phyloP scores from a whole-genome alignment of 1,140 invertebrate species.

The Hycleus phaleratus region DNA sequence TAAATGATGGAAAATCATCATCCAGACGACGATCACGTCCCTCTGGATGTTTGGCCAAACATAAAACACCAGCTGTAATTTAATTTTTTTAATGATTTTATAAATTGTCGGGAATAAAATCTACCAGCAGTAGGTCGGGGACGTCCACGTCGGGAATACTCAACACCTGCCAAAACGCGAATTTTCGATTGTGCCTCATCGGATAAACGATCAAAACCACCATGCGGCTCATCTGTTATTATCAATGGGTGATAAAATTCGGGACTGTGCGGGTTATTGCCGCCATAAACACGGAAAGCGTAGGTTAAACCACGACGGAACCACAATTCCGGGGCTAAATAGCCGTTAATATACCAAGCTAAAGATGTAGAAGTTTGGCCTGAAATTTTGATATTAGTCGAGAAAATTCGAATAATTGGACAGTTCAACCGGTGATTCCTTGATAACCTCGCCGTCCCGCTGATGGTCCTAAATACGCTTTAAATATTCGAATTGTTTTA shows the following conservation, averaged over 20 bases:
- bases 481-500: slow-evolving; percentile 66
- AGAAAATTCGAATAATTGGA: neutral
- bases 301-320: slow-evolving; percentile 79
- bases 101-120: neutral
- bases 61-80: slow-evolving; percentile 65
- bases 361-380: slow-evolving; percentile 51
- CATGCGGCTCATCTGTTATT: slow-evolving; percentile 78
- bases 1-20: slow-evolving; percentile 69
- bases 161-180: slow-evolving; percentile 77
- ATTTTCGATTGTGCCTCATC: slow-evolving; percentile 64
- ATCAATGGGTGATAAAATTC: slow-evolving; percentile 88
- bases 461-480: slow-evolving; percentile 70
- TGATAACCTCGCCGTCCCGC: slow-evolving; percentile 69
- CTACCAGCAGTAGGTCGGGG: slow-evolving; percentile 65
- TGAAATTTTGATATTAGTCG: slow-evolving; percentile 20
- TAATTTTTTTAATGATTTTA: neutral
- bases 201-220: slow-evolving; percentile 67
- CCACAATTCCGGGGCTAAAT: slow-evolving; percentile 78
- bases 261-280: slow-evolving; percentile 83
- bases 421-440: slow-evolving; percentile 46
- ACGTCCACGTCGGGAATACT: slow-evolving; percentile 70
- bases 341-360: slow-evolving; percentile 83
- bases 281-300: slow-evolving; percentile 72
- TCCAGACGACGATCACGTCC: slow-evolving; percentile 67
- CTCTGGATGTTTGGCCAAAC: slow-evolving; percentile 56